phyloP scores from a whole-genome alignment of 2,888 invertebrate species.

The Clunio marinus region DNA sequence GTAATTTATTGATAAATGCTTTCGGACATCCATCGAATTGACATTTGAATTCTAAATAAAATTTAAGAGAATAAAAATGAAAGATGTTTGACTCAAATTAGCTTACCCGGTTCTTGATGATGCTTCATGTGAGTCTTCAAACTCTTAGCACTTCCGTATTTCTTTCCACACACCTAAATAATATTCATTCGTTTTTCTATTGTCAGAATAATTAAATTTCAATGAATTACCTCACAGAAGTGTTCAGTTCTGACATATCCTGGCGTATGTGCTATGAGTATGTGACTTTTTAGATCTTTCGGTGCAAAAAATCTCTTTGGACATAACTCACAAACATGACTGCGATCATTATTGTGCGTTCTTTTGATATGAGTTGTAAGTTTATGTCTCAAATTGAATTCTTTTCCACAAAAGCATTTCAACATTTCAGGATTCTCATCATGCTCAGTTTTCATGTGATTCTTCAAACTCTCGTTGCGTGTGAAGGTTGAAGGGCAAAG shows the following conservation, averaged over 20 bases:
- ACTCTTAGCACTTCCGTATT: constrained; percentile 12
- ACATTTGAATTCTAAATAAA: constrained; percentile 15
- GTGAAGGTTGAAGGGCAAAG: constrained; percentile 23
- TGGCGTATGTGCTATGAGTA: constrained; percentile 11
- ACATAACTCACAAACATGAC: constrained; percentile 25
- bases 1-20: constrained; percentile 26
- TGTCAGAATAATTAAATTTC: too few relatives aligned
- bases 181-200: too few relatives aligned
- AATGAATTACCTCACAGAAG: constrained; percentile 3
- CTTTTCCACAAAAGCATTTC: constrained; percentile 33
- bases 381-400: constrained; percentile 28
- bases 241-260: constrained; percentile 6
- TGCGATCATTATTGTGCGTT: constrained; percentile 22
- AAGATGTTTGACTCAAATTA: not conserved
- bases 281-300: constrained; percentile 29
- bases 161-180: constrained; percentile 29
- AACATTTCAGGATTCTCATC: not conserved
- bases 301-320: constrained; percentile 20
- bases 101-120: constrained; percentile 10
- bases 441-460: constrained; percentile 33
- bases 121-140: constrained; percentile 32
- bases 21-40: not conserved
- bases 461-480: constrained; percentile 25
- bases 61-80: not conserved
- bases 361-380: constrained; percentile 30